Evolutionary conservation across 2,797 vertebrate species (phyloP).

Genomic region (Siniperca scherzeri): DNA sequence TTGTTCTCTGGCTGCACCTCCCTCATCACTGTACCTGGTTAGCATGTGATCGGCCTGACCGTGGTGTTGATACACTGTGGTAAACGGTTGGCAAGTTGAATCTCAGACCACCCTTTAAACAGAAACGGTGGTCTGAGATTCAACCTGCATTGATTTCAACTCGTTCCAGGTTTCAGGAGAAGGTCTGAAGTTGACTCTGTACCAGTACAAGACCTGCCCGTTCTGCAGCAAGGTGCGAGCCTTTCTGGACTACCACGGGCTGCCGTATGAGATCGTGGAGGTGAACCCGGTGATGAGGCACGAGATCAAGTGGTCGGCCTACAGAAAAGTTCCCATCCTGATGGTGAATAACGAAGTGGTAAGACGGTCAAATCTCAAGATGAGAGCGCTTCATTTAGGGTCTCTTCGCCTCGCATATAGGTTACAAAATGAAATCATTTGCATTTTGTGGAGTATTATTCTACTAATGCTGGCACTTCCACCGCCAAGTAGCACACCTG

Average conservation of each 20-base stretch:
- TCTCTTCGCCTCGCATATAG: background rate
- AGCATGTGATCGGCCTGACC: no score
- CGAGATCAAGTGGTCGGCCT: slow-evolving; percentile 96
- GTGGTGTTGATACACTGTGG: no score
- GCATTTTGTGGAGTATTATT: background rate
- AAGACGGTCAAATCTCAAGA: slow-evolving; percentile 56
- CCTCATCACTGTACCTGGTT: no score
- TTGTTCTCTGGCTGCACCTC: no score
- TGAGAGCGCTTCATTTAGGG: background rate
- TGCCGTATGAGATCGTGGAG: slow-evolving; percentile 94
- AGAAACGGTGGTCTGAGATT: no score
- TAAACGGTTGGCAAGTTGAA: no score
- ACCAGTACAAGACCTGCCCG: slow-evolving; percentile 98
- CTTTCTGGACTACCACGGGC: slow-evolving; percentile 93
- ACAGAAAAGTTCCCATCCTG: slow-evolving; percentile 97
- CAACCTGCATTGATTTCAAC: no score
- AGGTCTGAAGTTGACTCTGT: slow-evolving; percentile 88
- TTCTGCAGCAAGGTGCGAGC: slow-evolving; percentile 99
- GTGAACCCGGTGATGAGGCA: slow-evolving; percentile 95
- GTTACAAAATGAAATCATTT: background rate
- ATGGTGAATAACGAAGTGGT: slow-evolving; percentile 89
- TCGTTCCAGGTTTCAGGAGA: slow-evolving; percentile 68
- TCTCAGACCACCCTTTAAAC: no score
- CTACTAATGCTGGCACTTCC: background rate
- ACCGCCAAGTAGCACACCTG: background rate